These are phyloP conservation scores for Colletes gigas DNA, from an alignment of 1,140 invertebrate genomes.

Conservation along the genomic window DNA sequence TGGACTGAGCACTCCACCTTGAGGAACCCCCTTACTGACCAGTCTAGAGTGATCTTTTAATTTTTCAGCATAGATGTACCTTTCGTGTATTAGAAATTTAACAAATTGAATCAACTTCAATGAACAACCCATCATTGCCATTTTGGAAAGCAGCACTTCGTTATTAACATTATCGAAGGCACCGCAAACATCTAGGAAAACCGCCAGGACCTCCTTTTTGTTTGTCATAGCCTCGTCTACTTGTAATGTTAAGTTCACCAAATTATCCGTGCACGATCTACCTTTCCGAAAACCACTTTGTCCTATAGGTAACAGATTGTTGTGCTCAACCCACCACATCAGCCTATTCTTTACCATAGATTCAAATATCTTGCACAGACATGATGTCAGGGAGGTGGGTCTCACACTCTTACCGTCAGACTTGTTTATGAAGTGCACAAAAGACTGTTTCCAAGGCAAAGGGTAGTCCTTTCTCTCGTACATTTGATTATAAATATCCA, in stretches of 20 bases:
- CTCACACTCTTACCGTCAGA: constrained; percentile 8
- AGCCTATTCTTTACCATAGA: constrained; percentile 39
- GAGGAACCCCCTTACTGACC: neutral
- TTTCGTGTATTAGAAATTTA: constrained; percentile 18
- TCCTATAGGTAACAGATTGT: constrained; percentile 23
- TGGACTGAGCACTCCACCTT: neutral
- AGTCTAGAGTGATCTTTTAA: neutral
- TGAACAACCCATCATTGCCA: constrained; percentile 27
- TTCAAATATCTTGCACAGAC: constrained; percentile 45
- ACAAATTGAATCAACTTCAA: constrained; percentile 18
- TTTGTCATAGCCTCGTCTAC: constrained; percentile 35
- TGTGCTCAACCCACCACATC: constrained; percentile 40
- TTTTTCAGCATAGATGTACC: neutral
- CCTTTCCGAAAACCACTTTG: constrained; percentile 41
- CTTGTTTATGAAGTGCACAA: constrained; percentile 34
- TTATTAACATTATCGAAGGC: constrained; percentile 45
- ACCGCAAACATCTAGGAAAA: constrained; percentile 32
- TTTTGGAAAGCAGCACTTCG: constrained; percentile 16
- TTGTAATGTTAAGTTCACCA: constrained; percentile 23
- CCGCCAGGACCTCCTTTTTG: constrained; percentile 12
- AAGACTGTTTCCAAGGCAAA: constrained; percentile 12
- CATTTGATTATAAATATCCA: constrained; percentile 45
- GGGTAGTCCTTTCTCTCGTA: constrained; percentile 26
- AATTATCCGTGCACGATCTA: constrained; percentile 36
- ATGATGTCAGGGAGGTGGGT: constrained; percentile 39